Evolutionary conservation across 2,888 invertebrate species (phyloP).

Genomic region (Dolichopus griseipennis): DNA sequence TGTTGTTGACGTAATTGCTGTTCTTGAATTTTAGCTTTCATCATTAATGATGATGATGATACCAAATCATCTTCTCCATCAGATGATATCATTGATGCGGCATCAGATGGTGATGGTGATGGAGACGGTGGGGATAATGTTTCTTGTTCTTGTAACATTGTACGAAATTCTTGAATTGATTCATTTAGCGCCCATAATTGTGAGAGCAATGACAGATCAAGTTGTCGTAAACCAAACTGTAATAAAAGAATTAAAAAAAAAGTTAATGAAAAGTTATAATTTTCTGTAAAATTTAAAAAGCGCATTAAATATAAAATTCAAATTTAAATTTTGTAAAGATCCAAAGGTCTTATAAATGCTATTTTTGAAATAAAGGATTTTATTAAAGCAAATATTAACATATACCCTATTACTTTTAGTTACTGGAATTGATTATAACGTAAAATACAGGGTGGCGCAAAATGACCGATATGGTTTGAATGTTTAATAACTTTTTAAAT

Average conservation of each 20-base stretch:
- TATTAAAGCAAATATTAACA: no score
- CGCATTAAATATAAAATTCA: no score
- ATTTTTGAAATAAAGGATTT: no score
- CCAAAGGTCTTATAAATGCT: no score
- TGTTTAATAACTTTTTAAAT: no score
- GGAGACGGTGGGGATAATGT: constrained; percentile 41
- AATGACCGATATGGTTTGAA: no score
- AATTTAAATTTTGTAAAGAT: no score
- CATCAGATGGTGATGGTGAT: constrained; percentile 40
- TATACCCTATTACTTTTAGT: no score
- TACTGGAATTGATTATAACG: no score
- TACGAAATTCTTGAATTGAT: constrained; percentile 81
- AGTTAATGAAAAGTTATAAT: not conserved
- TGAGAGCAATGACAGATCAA: constrained; percentile 80
- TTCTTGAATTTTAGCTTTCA: constrained; percentile 9
- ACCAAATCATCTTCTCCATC: constrained; percentile 27
- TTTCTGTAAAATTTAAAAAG: not conserved
- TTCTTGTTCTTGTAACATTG: constrained; percentile 48
- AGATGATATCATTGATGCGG: constrained; percentile 39
- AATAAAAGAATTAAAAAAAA: not conserved
- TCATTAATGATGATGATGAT: constrained; percentile 11
- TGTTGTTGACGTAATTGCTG: constrained; percentile 7
- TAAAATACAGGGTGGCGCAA: no score
- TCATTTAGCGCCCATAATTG: constrained; percentile 90
- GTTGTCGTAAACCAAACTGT: constrained; percentile 65